Evolutionary conservation across 2,113 vertebrate genomes (phyloP), one percentile per base, ranked within the genome.

Genomic region (Meriones unguiculatus): DNA sequence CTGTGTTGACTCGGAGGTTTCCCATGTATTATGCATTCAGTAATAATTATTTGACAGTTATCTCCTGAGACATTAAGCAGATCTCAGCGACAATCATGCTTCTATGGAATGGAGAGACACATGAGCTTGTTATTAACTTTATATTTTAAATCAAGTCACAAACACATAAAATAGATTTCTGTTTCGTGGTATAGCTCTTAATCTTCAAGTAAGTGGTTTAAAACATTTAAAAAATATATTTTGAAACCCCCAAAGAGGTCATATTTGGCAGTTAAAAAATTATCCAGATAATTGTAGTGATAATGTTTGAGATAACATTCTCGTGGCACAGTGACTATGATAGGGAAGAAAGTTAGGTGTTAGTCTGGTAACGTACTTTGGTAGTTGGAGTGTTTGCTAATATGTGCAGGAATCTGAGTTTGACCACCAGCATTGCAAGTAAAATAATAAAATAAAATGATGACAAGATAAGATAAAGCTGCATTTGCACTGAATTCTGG

Each of bases 91-190:
- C 69, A 52, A 96, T 35, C 7, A 52, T 8, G 70, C 78, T 78
- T 77, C 78, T 17, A n/a, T 41, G 32, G 38, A 52, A 9, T 32
- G 70, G 52, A 52, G 17, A 32, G 7, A 87, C 25, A 76, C 2
- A 4, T 18, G 17, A 89, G 41, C 4, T 97, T 41, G 5, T 59
- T 76, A 62, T 52, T 93, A 20, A 86, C 69, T 75, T 96, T 50
- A 70, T 78, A 78, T 80, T 80, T 87, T 80, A 85, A 86, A 88
- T 32, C 32, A 72, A 77, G 80, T 91, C 4, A 54, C 62, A 96
- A 62, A 52, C 14, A 78, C 82, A 69, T 95, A 86, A 86, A 77
- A 41, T 72, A 32, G 24, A 75, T 76, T 62, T 14, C 22, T 67
- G 54, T 84, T 38, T 89, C 95, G 76, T 85, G 24, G n/a, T 38